phyloP scores from a whole-genome alignment of 2,888 invertebrate species.

The Yponomeuta sedellus region DNA sequence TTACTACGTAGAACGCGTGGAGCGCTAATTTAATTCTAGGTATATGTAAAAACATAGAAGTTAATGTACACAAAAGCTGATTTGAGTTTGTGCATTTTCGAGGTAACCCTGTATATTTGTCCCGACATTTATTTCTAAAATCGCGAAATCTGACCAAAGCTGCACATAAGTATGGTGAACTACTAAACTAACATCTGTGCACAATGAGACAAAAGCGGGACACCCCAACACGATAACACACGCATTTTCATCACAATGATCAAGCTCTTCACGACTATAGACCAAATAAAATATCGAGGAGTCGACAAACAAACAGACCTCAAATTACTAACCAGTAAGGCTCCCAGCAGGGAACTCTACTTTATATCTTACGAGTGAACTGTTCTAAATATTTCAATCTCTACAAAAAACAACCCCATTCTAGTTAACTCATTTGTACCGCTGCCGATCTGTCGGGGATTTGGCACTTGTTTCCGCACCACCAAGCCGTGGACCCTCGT shows the following conservation, averaged over 20 bases:
- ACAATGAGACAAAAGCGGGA: slow-evolving; percentile 37
- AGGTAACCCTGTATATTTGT: neutral
- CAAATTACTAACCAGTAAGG: neutral
- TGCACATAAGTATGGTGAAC: neutral
- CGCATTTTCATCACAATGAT: slow-evolving; percentile 23
- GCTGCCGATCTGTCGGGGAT: neutral
- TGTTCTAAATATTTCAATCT: neutral
- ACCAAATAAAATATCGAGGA: slow-evolving; percentile 10
- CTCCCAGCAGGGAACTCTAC: neutral
- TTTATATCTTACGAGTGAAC: neutral
- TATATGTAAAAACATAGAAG: too few relatives aligned
- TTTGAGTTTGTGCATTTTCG: too few relatives aligned
- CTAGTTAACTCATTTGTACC: slow-evolving; percentile 4
- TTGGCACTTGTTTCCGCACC: slow-evolving; percentile 55
- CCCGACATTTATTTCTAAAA: neutral
- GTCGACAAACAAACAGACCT: neutral
- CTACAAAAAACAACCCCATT: slow-evolving; percentile 8
- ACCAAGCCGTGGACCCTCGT: slow-evolving; percentile 34
- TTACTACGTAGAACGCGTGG: too few relatives aligned
- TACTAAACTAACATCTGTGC: slow-evolving; percentile 45
- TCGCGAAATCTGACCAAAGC: neutral
- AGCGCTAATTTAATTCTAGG: too few relatives aligned
- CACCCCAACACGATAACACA: slow-evolving; percentile 29
- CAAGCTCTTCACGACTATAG: slow-evolving; percentile 25
- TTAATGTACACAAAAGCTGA: too few relatives aligned